phyloP scores from a whole-genome alignment of 2,797 vertebrate species.

The Leucoraja ocellata region DNA sequence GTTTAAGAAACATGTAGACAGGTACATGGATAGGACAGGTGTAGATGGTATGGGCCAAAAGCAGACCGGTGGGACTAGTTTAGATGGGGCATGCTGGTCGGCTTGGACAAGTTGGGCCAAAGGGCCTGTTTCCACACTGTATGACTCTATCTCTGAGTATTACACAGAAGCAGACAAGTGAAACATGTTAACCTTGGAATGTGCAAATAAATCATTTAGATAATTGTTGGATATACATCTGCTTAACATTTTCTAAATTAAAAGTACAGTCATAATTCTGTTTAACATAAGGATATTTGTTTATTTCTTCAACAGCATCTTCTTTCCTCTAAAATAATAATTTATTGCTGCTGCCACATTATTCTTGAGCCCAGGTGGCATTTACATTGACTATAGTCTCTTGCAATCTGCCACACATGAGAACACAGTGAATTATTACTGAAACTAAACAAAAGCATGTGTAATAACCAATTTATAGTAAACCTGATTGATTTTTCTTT shows the following conservation, averaged over 20 bases:
- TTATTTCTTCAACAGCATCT: neutral
- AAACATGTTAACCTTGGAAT: neutral
- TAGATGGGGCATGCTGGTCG: too few species aligned
- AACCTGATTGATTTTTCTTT: constrained; percentile 23
- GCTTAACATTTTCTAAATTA: neutral
- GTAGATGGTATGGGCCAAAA: too few species aligned
- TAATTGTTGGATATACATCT: neutral
- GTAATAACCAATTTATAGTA: constrained; percentile 14
- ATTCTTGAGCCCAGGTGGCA: neutral
- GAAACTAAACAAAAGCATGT: neutral
- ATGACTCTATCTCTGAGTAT: too few species aligned
- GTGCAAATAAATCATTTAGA: neutral
- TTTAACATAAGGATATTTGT: neutral
- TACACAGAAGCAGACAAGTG: neutral
- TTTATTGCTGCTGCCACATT: neutral
- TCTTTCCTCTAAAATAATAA: neutral
- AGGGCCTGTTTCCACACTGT: too few species aligned
- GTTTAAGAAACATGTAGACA: too few species aligned
- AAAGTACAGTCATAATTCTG: neutral
- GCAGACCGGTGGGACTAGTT: too few species aligned
- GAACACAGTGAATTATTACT: neutral
- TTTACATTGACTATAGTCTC: neutral
- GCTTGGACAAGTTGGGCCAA: too few species aligned
- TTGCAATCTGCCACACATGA: neutral
- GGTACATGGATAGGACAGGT: too few species aligned